Evolutionary conservation across 2,888 invertebrate genomes (phyloP), one percentile per base, ranked within the genome.

Genomic region (Tyria jacobaeae): DNA sequence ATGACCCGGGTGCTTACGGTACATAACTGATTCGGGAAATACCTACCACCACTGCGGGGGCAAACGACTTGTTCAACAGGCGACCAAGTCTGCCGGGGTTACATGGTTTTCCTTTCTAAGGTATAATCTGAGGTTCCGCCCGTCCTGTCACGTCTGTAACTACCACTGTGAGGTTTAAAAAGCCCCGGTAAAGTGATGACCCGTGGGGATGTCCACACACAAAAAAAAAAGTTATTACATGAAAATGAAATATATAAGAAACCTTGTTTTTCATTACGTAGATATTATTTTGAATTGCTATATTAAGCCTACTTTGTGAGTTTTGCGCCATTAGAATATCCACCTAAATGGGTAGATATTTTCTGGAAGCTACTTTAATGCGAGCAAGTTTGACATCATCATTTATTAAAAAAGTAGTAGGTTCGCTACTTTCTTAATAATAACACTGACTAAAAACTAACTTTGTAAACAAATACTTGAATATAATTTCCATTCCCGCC

Each of bases 401-500:
- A 35, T 47, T 47, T 14, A 35, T 24, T 24, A 3, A 24, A 21
- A 44, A 51, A 17, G 0, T 12, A 9, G 35, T 24, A 21, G n/a
- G n/a, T 6, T n/a, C 25, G 3, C 6, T 10, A 39, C 53, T 53
- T 53, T 53, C 53, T 25, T 39, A 24, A 25, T n/a, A 39, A 14
- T 53, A 62, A 50, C 56, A 52, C 34, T 4, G 48, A 61, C n/a
- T 25, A 60, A 25, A 64, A 67, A 48, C 6, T 31, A n/a, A 3
- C 34, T 24, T 44, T 21, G 24, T 47, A 49, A 34, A 31, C 31
- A 27, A 37, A 44, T 35, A 53, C 31, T 39, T 15, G 47, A 59
- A 15, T 50, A 56, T 25, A 51, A 57, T 70, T 67, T 69, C 60
- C 62, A 68, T 66, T 75, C 78, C 71, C 76, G 78, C 57, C 67